These are phyloP conservation scores for Drosophila mercatorum DNA, from an alignment of 2,888 invertebrate genomes.

Conservation along the genomic window DNA sequence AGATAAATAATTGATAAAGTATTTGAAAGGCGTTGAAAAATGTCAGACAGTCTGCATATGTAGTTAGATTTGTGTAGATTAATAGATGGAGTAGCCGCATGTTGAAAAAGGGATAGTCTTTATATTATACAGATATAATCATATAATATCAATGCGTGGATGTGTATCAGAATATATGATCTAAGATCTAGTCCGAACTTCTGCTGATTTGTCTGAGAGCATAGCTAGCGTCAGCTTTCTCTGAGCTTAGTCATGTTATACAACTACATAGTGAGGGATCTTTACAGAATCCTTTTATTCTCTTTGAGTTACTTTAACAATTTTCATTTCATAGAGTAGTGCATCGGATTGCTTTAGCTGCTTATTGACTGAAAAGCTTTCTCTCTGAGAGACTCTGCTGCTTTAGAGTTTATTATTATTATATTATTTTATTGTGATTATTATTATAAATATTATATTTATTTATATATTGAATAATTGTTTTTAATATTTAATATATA, in stretches of 20 bases:
- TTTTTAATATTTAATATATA: too few relatives aligned
- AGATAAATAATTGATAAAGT: conserved; percentile 3
- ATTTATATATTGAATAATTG: too few relatives aligned
- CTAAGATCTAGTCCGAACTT: too few relatives aligned
- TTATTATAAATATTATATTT: not conserved
- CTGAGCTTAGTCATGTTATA: not conserved
- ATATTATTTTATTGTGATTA: too few relatives aligned
- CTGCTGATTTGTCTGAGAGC: too few relatives aligned
- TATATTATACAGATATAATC: not conserved
- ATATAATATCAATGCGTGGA: not conserved
- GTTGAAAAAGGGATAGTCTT: not conserved
- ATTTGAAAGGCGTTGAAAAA: conserved; percentile 7
- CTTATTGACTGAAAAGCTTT: too few relatives aligned
- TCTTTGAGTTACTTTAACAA: too few relatives aligned
- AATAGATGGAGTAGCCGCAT: not conserved
- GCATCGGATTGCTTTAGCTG: too few relatives aligned
- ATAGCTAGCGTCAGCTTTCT: not conserved
- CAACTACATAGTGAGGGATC: not conserved
- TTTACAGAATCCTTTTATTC: not conserved
- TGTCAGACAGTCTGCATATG: not conserved
- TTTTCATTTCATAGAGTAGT: too few relatives aligned
- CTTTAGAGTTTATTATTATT: not conserved
- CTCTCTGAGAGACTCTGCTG: too few relatives aligned
- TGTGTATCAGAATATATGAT: not conserved
- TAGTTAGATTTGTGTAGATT: not conserved